A percentile compares a stretch with the other conserved stretches of the same genome.
Evolutionary conservation across 2,888 invertebrate species (phyloP).

Genomic region (Napeogenes inachia): DNA sequence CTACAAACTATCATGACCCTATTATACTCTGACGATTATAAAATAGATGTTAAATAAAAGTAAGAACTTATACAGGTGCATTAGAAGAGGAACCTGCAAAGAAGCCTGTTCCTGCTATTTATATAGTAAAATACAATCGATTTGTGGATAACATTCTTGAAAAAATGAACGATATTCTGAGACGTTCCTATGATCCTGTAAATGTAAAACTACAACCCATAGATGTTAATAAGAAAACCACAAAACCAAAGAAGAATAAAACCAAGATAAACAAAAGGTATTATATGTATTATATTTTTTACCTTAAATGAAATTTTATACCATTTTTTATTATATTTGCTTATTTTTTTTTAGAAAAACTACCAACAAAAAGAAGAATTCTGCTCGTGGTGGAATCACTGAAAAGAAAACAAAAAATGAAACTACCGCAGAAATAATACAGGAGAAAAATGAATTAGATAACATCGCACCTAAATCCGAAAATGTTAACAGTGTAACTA

Average conservation of each 20-base stretch:
- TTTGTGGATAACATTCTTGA: slow-evolving; percentile 90
- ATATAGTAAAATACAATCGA: slow-evolving; percentile 89
- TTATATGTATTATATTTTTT: slow-evolving; percentile 19
- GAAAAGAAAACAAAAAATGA: slow-evolving; percentile 42
- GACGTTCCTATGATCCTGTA: slow-evolving; percentile 89
- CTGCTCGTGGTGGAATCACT: slow-evolving; percentile 48
- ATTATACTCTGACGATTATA: too few relatives aligned
- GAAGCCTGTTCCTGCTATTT: slow-evolving; percentile 80
- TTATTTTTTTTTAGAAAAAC: slow-evolving; percentile 53
- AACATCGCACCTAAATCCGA: slow-evolving; percentile 40
- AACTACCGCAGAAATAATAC: slow-evolving; percentile 40
- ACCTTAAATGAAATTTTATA: not conserved
- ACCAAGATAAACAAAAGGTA: slow-evolving; percentile 62
- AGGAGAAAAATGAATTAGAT: slow-evolving; percentile 40
- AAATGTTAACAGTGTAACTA: slow-evolving; percentile 32
- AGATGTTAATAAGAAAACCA: slow-evolving; percentile 72
- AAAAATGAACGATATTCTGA: slow-evolving; percentile 88
- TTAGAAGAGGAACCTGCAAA: slow-evolving; percentile 59
- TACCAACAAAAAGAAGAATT: slow-evolving; percentile 62
- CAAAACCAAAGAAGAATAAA: slow-evolving; percentile 70
- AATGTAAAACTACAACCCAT: slow-evolving; percentile 83
- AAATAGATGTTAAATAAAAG: too few relatives aligned
- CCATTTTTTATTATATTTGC: slow-evolving; percentile 13
- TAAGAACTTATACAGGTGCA: slow-evolving; percentile 57
- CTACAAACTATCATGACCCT: too few relatives aligned